Evolutionary conservation across 2,888 invertebrate genomes (phyloP).

Genomic region (Sycophila texana): DNA sequence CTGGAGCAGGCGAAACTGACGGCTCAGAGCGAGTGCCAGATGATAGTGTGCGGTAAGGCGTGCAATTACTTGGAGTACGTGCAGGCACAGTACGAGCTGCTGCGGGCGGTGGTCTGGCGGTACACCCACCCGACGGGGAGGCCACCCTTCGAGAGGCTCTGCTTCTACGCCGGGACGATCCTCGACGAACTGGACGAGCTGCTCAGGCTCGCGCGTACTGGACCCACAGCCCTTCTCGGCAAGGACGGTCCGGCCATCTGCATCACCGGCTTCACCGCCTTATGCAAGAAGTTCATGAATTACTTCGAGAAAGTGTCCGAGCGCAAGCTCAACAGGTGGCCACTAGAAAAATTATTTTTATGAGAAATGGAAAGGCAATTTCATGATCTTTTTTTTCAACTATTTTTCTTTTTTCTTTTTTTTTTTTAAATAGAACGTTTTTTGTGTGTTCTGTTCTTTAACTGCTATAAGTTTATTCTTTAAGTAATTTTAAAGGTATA

Average conservation of each 20-base stretch:
- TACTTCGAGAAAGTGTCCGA: slow-evolving; percentile 72
- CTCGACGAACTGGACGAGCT: slow-evolving; percentile 68
- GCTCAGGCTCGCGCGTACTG: slow-evolving; percentile 57
- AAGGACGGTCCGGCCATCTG: slow-evolving; percentile 54
- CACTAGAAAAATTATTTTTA: no score
- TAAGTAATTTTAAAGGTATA: no score
- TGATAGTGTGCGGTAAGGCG: slow-evolving; percentile 60
- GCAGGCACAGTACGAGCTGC: slow-evolving; percentile 68
- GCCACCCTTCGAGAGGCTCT: slow-evolving; percentile 63
- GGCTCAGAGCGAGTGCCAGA: slow-evolving; percentile 56
- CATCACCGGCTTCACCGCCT: slow-evolving; percentile 60
- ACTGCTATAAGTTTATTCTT: no score
- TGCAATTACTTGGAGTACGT: slow-evolving; percentile 67
- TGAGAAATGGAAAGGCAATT: no score
- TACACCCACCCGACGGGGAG: slow-evolving; percentile 70
- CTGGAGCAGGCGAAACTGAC: slow-evolving; percentile 56
- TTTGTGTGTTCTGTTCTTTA: no score
- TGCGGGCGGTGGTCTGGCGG: slow-evolving; percentile 72
- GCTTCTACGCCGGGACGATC: slow-evolving; percentile 70
- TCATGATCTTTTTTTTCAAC: no score
- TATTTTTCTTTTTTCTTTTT: no score
- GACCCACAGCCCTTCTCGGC: slow-evolving; percentile 57
- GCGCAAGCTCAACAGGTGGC: slow-evolving; percentile 70
- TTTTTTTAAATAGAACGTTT: no score
- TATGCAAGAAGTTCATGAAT: slow-evolving; percentile 72